Base-by-base conservation (phyloP, 2,888 invertebrate species). In the Dicyrtomina minuta region DNA sequence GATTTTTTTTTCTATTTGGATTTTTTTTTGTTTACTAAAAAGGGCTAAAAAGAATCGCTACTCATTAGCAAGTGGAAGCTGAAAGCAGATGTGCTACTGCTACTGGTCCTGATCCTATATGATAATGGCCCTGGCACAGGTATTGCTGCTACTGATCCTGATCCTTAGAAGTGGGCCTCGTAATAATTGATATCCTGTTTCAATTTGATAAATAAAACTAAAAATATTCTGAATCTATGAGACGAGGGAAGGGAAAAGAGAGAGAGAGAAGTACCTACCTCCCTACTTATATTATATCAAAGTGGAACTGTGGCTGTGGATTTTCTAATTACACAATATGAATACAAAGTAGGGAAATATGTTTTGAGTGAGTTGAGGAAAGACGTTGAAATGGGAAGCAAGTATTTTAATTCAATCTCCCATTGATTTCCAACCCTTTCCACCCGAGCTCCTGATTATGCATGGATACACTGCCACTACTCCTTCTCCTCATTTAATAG, bases 401-500 rank as follows among this genome's bases (percentile, higher is more conserved):
- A 44, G 44, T 39, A 65, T 56, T 61, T 65, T 65, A 65, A 65
- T 65, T 65, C 65, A 56, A 65, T 56, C 56, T 41, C 53, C 64
- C 51, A 49, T 53, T 22, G 53, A 51, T 53, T 64, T 56, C n/a
- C 3, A 33, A 33, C 33, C 33, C 33, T 33, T 33, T 33, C 33
- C 33, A 3, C 41, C 20, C 12, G 5, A 53, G 22, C 58, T 58
- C 58, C 24, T 53, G 5, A 53, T 53, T 53, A 53, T 53, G 53
- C 22, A 53, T 24, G 53, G 53, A 13, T 22, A 6, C 22, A 20
- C 51, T 20, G 17, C 20, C 20, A 22, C 15, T 53, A 6, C 17
- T 22, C 13, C 43, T 22, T 8, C 44, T 60, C 15, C 44, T 24
- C 43, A n/a, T 22, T 13, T 24, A 12, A 43, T 59, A 22, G 39